Conservation (phyloP, 2,888 invertebrate genomes). For the Drosophila longiperda region DNA sequence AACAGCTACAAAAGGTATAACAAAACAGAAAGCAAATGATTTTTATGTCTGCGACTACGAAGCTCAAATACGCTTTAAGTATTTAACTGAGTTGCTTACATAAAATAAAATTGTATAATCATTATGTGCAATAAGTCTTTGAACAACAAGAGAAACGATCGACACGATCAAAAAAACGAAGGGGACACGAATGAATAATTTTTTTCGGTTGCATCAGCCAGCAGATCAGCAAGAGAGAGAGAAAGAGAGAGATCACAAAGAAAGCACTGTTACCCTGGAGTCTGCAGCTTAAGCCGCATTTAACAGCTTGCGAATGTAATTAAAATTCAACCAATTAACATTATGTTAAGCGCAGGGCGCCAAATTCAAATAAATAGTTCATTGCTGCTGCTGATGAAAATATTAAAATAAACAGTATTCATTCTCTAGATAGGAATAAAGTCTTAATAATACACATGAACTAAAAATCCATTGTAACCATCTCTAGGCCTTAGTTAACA, state of each 20-base stretch:
- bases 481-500: not conserved
- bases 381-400: not conserved
- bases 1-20: constrained; percentile 13
- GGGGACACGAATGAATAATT: not conserved
- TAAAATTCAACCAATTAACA: not conserved
- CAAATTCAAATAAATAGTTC: not conserved
- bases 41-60: constrained; percentile 6
- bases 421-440: not conserved
- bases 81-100: constrained; percentile 1
- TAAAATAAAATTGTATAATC: not conserved
- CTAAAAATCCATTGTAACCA: not conserved
- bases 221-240: not conserved
- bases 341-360: not conserved
- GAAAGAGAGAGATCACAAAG: not conserved
- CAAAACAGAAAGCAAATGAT: constrained; percentile 23
- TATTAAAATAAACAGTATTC: not conserved
- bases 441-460: not conserved
- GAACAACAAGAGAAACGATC: not conserved
- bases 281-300: not conserved
- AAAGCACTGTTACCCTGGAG: not conserved
- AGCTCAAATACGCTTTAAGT: constrained; percentile 33
- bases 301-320: not conserved
- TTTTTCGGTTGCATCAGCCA: not conserved
- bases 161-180: not conserved
- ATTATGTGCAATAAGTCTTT: not conserved